Conservation (phyloP, 2,113 vertebrate species). For the Caloenas nicobarica region DNA sequence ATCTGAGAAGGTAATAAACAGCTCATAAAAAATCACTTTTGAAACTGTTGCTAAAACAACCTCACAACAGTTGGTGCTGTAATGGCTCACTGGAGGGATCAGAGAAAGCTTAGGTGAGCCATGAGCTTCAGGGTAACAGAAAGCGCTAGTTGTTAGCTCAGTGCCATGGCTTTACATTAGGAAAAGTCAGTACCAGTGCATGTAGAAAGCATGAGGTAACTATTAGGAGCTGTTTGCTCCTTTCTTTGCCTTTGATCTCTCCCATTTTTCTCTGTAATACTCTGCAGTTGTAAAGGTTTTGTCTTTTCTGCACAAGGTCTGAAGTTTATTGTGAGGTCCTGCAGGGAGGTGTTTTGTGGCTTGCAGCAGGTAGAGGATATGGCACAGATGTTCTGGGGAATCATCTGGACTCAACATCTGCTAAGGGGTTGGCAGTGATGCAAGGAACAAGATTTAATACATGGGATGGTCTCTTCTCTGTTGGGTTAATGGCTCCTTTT, state of each 20-base stretch:
- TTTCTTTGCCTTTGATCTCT: neutral
- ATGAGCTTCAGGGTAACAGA: constrained; percentile 21
- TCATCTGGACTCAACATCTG: constrained; percentile 35
- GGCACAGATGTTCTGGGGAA: constrained; percentile 24
- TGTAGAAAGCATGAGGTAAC: constrained; percentile 1
- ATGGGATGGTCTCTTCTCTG: neutral
- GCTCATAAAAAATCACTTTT: constrained; percentile 64
- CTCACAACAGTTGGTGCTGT: constrained; percentile 47
- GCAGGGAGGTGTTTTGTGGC: neutral
- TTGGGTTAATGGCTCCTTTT: constrained; percentile 4
- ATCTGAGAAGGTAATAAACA: constrained; percentile 64
- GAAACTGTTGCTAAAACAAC: constrained; percentile 52
- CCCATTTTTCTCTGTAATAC: neutral
- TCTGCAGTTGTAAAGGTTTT: neutral
- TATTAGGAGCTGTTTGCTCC: constrained; percentile 29
- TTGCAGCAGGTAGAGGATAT: constrained; percentile 10
- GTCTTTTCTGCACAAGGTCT: neutral
- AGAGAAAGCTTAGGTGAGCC: constrained; percentile 24
- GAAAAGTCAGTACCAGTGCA: constrained; percentile 16
- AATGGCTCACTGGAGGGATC: constrained; percentile 23
- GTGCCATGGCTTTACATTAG: constrained; percentile 10
- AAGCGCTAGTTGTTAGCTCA: neutral
- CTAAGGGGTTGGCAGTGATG: neutral
- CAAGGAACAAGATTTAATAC: neutral
- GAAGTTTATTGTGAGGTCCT: neutral